Evolutionary conservation across 2,797 vertebrate genomes (phyloP).

Genomic region (Oryzias dopingdopingensis): DNA sequence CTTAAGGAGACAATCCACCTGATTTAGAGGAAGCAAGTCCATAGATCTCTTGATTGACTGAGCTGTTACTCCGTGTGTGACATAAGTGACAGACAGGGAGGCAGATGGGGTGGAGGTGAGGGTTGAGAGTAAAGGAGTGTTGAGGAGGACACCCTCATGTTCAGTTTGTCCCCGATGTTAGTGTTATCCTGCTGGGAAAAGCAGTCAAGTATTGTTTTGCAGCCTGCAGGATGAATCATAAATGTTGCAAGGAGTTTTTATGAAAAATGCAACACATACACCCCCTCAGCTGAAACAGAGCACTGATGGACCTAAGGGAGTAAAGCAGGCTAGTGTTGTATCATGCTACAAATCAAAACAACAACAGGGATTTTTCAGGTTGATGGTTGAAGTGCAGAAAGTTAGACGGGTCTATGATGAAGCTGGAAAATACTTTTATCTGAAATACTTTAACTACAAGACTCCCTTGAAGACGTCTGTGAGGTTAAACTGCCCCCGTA

Average conservation of each 20-base stretch:
- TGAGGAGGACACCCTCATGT: constrained; percentile 25
- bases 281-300: constrained; percentile 58
- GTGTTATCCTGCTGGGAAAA: constrained; percentile 47
- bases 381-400: constrained; percentile 43
- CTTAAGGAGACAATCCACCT: constrained; percentile 80
- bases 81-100: constrained; percentile 60
- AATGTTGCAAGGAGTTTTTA: constrained; percentile 74
- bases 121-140: constrained; percentile 17
- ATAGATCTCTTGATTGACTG: constrained; percentile 79
- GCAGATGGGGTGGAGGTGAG: constrained; percentile 20
- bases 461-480: not conserved
- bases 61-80: constrained; percentile 71
- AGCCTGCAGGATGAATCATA: constrained; percentile 69
- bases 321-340: constrained; percentile 50
- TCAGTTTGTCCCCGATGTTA: constrained; percentile 47
- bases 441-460: constrained; percentile 5
- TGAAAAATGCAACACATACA: constrained; percentile 72
- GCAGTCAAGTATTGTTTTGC: constrained; percentile 73
- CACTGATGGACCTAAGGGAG: constrained; percentile 63
- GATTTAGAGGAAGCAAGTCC: constrained; percentile 77
- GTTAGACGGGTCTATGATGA: constrained; percentile 38
- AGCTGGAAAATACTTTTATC: not conserved
- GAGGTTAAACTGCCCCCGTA: not conserved
- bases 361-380: constrained; percentile 36
- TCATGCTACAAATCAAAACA: constrained; percentile 49